phyloP scores from a whole-genome alignment of 2,113 vertebrate genomes.

The Ochotona curzoniae region DNA sequence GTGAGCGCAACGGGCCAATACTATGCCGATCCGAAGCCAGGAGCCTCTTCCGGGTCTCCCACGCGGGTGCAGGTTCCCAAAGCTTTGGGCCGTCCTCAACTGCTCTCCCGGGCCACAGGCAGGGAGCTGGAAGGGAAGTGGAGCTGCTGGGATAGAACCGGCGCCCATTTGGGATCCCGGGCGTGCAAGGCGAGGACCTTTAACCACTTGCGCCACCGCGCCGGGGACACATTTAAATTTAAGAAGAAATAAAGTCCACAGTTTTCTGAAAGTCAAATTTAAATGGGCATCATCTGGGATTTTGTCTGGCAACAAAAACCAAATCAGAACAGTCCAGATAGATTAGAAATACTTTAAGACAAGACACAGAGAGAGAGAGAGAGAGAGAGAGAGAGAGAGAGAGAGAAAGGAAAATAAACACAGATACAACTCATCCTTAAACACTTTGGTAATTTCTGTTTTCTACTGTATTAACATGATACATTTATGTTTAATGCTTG shows the following conservation, averaged over 20 bases:
- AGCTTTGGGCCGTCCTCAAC: too few relatives aligned
- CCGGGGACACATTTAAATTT: neutral
- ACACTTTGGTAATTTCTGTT: neutral
- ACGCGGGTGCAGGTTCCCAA: too few relatives aligned
- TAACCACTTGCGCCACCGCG: too few relatives aligned
- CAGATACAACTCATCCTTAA: neutral
- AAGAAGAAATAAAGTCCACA: neutral
- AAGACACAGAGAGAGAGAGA: neutral
- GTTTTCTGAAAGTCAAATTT: slow-evolving; percentile 51
- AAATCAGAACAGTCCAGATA: neutral
- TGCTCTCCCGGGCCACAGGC: too few relatives aligned
- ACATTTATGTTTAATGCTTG: slow-evolving; percentile 30
- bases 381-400: neutral
- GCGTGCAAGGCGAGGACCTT: too few relatives aligned
- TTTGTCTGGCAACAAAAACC: neutral
- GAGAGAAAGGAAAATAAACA: neutral
- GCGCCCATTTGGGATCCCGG: too few relatives aligned
- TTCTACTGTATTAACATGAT: slow-evolving; percentile 35
- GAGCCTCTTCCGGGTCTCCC: too few relatives aligned
- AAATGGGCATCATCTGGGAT: neutral
- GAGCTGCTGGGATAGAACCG: too few relatives aligned
- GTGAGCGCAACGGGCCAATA: too few relatives aligned
- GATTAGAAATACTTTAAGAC: neutral
- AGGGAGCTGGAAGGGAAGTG: too few relatives aligned
- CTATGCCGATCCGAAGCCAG: too few relatives aligned